Percentiles rank a stretch among this genome's conserved stretches.
These are phyloP conservation scores for Parazoanthus atlanticus DNA, from an alignment of 92 coral and sea anemone genomes.

Conservation along the genomic window DNA sequence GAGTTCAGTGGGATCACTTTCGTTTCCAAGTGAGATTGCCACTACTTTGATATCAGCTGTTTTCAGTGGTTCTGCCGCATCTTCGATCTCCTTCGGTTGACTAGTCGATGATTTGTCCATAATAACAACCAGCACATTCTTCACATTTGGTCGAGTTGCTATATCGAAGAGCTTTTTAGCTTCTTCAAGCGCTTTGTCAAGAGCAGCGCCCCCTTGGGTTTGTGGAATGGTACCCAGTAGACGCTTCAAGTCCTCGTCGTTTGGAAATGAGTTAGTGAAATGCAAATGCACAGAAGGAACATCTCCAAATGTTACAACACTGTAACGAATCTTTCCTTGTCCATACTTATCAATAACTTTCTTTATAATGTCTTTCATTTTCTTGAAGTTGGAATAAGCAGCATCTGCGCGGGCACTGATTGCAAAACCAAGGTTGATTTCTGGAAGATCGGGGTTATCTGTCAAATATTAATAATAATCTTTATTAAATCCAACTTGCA, in stretches of 20 bases:
- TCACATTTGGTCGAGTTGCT: slow-evolving; percentile 67
- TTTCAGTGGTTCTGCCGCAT: slow-evolving; percentile 51
- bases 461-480: too few relatives aligned
- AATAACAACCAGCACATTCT: slow-evolving; percentile 77
- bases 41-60: slow-evolving; percentile 11
- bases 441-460: slow-evolving; percentile 55
- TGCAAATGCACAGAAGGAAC: slow-evolving; percentile 63
- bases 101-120: slow-evolving; percentile 71
- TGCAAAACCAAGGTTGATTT: slow-evolving; percentile 83
- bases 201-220: slow-evolving; percentile 61
- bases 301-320: slow-evolving; percentile 77
- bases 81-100: slow-evolving; percentile 41
- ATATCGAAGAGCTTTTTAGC: slow-evolving; percentile 74
- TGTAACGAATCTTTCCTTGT: slow-evolving; percentile 75
- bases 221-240: neutral
- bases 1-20: slow-evolving; percentile 52
- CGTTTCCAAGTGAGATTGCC: slow-evolving; percentile 32
- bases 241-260: slow-evolving; percentile 22
- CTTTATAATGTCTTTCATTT: slow-evolving; percentile 70
- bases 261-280: slow-evolving; percentile 66
- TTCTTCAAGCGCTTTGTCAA: slow-evolving; percentile 68
- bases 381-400: slow-evolving; percentile 59
- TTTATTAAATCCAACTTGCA: too few relatives aligned
- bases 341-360: slow-evolving; percentile 70
- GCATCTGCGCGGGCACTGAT: slow-evolving; percentile 75